A percentile compares a stretch with the other conserved stretches of the same genome.
Conservation (phyloP, 2,113 vertebrate species). For the Ammodytes marinus region DNA sequence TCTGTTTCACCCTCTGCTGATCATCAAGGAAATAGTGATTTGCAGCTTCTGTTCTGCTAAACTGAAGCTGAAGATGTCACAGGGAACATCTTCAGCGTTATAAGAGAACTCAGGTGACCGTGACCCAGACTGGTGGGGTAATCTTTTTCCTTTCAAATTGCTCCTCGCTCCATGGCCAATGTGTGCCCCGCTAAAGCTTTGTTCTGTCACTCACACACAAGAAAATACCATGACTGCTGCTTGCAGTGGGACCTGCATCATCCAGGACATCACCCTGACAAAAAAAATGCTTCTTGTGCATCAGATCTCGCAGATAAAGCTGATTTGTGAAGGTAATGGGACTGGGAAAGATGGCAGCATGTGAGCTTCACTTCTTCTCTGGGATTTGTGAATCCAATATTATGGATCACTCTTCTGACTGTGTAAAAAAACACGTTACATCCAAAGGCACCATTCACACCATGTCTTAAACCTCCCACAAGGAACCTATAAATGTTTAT, state of each 20-base stretch:
- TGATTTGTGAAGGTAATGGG: conserved; percentile 19
- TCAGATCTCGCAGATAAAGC: conserved; percentile 49
- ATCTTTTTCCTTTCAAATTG: conserved; percentile 1
- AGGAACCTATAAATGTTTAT: no score
- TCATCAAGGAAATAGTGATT: background rate
- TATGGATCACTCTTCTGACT: background rate
- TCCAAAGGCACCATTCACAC: no score
- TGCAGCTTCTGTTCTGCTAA: background rate
- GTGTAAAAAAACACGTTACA: background rate
- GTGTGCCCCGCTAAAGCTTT: background rate
- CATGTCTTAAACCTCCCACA: no score
- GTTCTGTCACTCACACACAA: background rate
- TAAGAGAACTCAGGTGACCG: conserved; percentile 23
- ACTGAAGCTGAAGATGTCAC: no score
- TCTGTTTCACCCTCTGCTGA: background rate
- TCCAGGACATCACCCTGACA: background rate
- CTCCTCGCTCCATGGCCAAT: background rate
- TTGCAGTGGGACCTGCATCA: conserved; percentile 7
- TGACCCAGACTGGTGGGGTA: background rate
- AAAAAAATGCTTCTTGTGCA: conserved; percentile 11
- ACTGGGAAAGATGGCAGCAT: conserved; percentile 13
- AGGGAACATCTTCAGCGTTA: no score
- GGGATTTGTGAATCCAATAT: conserved; percentile 2
- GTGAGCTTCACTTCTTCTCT: conserved; percentile 3
- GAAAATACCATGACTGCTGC: conserved; percentile 13